These are phyloP conservation scores for Notocelia uddmanniana DNA, from an alignment of 2,888 invertebrate genomes.

Conservation along the genomic window DNA sequence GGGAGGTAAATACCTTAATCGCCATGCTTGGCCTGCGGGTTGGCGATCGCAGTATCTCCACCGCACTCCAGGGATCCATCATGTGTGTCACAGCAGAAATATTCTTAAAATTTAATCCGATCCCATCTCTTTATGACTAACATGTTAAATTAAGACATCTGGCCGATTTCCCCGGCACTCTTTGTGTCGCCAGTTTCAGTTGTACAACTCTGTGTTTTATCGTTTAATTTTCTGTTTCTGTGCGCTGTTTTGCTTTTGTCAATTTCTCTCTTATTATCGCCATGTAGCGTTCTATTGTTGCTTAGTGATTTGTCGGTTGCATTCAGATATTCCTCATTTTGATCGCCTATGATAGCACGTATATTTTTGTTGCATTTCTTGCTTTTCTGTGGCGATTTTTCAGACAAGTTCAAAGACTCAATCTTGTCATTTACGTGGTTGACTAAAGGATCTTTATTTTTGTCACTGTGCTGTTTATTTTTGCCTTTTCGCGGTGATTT, in stretches of 20 bases:
- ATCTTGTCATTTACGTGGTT: not conserved
- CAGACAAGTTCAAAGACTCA: not conserved
- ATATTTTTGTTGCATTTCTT: not conserved
- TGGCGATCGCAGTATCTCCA: too few species aligned
- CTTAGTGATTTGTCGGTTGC: not conserved
- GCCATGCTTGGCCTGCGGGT: too few species aligned
- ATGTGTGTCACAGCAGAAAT: not conserved
- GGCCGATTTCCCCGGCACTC: constrained; percentile 3
- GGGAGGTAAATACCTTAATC: too few species aligned
- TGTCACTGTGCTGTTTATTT: not conserved
- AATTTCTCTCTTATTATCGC: not conserved
- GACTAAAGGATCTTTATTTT: not conserved
- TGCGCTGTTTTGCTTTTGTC: constrained; percentile 3
- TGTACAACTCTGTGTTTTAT: not conserved
- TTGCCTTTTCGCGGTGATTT: constrained; percentile 3
- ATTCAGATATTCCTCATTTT: not conserved
- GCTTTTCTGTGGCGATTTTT: constrained; percentile 7
- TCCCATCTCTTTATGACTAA: not conserved
- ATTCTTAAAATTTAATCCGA: not conserved
- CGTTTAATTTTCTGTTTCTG: constrained; percentile 1
- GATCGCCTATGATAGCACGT: not conserved
- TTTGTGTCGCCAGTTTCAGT: not conserved
- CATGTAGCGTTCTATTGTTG: not conserved
- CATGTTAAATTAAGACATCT: not conserved
- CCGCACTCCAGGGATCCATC: too few species aligned